Base-by-base conservation (phyloP, 2,888 invertebrate genomes). In the Dastarcus helophoroides region DNA sequence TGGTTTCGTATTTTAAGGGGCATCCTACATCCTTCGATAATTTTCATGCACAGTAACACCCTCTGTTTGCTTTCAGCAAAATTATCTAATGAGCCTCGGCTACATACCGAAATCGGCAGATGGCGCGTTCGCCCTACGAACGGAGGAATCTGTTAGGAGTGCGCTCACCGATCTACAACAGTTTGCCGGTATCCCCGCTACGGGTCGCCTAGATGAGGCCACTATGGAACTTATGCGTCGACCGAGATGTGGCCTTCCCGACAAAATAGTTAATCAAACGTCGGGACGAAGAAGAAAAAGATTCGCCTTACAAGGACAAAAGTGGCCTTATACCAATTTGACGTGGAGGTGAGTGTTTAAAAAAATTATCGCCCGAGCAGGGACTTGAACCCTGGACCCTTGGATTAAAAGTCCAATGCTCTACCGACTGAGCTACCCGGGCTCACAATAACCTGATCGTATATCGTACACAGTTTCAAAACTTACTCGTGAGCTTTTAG, bases 181-280 rank as follows among this genome's bases (percentile, higher is more conserved):
- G 58, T 88, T 79, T 61, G 91, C 83, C 39, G 79, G 84, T 43
- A 73, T 94, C 43, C 79, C 82, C 31, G 78, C 76, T 40, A 93
- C 93, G 13, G 94, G 94, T 4, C 67, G 73, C 51, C 65, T 93
- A 46, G 93, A 94, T 63, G 71, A 69, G 14, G 68, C 66, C 23
- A 94, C 94, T 3, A 59, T 64, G 48, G 66, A 71, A 47, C 65
- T 91, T 42, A 75, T 94, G 71, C 63, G 58, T 41, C 73, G 70
- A 46, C 84, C 80, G 41, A 73, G 94, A 27, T 94, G 94, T 60
- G 93, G 91, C 27, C 65, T 88, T 44, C 79, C 84, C 8, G 93
- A 93, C 63, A 72, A 45, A 58, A 58, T 49, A 50, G 54, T 62
- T 27, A n/a, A n/a, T n/a, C 56, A 54, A 17, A 43, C 45, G 17